Percentiles rank a stretch among this genome's conserved stretches.
Conservation (phyloP, 2,888 invertebrate genomes). For the Erebia epiphron region DNA sequence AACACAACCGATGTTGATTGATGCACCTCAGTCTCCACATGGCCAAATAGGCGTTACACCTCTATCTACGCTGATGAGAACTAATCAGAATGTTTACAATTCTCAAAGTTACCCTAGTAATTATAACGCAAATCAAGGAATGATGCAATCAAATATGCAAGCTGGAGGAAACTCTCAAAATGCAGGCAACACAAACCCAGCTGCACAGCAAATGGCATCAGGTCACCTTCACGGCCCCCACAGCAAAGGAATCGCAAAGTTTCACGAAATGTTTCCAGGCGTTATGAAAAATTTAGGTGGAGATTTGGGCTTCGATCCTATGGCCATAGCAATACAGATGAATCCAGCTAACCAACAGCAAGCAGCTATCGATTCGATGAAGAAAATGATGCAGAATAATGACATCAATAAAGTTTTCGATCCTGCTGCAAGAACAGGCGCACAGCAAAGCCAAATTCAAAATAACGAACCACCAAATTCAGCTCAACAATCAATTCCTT, state of each 20-base stretch:
- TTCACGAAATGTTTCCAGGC: constrained; percentile 74
- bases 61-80: constrained; percentile 30
- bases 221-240: constrained; percentile 52
- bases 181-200: constrained; percentile 2
- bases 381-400: constrained; percentile 58
- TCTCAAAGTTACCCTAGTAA: background rate
- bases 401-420: constrained; percentile 20
- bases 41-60: constrained; percentile 47
- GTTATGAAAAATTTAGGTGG: constrained; percentile 57
- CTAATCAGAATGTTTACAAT: constrained; percentile 37
- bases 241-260: constrained; percentile 61
- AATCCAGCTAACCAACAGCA: constrained; percentile 71
- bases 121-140: constrained; percentile 27
- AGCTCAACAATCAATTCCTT: constrained; percentile 14
- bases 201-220: constrained; percentile 38
- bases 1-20: constrained; percentile 43
- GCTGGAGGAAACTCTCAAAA: constrained; percentile 9
- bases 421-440: constrained; percentile 32
- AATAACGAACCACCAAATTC: constrained; percentile 23
- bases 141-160: constrained; percentile 18
- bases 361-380: constrained; percentile 60
- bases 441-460: constrained; percentile 22
- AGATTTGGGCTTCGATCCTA: constrained; percentile 73
- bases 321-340: constrained; percentile 77
- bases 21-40: constrained; percentile 51